Percentiles rank a stretch among this genome's conserved stretches.
Evolutionary conservation across 2,797 vertebrate species (phyloP).

Genomic region (Crenuchus spilurus): DNA sequence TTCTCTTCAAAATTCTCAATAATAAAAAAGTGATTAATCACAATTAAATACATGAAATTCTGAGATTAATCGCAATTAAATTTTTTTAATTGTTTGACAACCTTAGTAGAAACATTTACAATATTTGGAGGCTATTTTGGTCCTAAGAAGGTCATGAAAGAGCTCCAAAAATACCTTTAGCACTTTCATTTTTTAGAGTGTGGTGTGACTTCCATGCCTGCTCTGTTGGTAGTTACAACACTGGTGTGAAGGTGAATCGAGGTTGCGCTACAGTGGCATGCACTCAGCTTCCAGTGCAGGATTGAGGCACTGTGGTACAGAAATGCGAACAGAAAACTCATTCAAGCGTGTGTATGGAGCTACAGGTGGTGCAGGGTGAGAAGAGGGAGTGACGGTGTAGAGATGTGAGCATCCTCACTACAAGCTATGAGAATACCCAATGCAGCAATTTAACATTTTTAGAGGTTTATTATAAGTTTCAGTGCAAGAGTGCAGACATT

Average conservation of each 20-base stretch:
- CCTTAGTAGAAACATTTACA: too few species aligned
- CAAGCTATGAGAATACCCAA: neutral
- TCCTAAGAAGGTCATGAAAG: too few species aligned
- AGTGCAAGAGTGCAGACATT: constrained; percentile 1
- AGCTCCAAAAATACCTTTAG: too few species aligned
- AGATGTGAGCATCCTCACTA: neutral
- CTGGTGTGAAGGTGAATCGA: neutral
- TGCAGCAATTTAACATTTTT: neutral
- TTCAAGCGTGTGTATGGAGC: neutral
- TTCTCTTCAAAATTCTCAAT: too few species aligned
- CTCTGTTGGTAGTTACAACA: neutral
- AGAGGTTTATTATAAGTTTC: constrained; percentile 21
- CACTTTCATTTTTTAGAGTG: too few species aligned
- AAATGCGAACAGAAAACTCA: neutral
- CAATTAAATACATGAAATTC: too few species aligned
- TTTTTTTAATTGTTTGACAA: too few species aligned
- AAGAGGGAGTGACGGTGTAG: neutral
- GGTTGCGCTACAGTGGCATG: neutral
- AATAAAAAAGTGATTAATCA: too few species aligned
- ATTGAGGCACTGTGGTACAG: neutral
- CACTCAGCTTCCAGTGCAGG: neutral
- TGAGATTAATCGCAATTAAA: too few species aligned
- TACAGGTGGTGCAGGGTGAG: constrained; percentile 4
- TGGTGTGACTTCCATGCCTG: neutral
- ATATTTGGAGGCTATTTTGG: too few species aligned